These are phyloP conservation scores for Orthonyx spaldingii DNA, from an alignment of 2,113 vertebrate species.

Conservation along the genomic window DNA sequence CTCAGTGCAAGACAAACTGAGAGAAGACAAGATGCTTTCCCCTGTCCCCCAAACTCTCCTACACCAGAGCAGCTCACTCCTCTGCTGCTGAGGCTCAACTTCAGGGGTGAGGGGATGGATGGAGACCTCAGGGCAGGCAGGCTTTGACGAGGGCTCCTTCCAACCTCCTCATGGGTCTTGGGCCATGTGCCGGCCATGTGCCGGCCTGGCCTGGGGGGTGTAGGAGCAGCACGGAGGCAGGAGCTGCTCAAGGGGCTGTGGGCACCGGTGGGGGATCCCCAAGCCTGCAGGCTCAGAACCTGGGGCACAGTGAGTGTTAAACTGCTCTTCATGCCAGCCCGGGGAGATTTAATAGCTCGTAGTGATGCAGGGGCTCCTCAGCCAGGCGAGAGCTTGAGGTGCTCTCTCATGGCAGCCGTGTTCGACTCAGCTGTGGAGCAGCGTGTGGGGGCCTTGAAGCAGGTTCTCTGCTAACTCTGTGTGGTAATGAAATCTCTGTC, in stretches of 20 bases:
- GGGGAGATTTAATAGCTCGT: fast-evolving
- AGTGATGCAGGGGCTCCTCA: too few relatives aligned
- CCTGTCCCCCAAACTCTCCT: not conserved
- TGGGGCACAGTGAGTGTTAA: conserved; percentile 71
- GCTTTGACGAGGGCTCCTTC: not conserved
- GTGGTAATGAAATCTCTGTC: not conserved
- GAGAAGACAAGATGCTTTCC: not conserved
- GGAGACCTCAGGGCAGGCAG: not conserved
- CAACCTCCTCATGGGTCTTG: fast-evolving
- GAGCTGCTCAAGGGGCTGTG: conserved; percentile 70
- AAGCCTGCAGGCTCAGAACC: conserved; percentile 70
- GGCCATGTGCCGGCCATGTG: too few relatives aligned
- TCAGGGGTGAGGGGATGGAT: not conserved
- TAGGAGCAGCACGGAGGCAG: not conserved
- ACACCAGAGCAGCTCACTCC: too few relatives aligned
- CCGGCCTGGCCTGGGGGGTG: not conserved
- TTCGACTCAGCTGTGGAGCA: not conserved
- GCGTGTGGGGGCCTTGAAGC: fast-evolving
- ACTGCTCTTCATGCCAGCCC: too few relatives aligned
- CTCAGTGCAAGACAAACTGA: fast-evolving
- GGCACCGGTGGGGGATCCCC: conserved; percentile 67
- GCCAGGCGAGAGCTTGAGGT: not conserved
- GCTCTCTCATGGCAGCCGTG: fast-evolving
- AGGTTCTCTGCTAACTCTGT: too few relatives aligned
- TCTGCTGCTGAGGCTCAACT: fast-evolving